phyloP scores from a whole-genome alignment of 37 sponge, comb jelly and placozoan species.

The Mnemiopsis leidyi region DNA sequence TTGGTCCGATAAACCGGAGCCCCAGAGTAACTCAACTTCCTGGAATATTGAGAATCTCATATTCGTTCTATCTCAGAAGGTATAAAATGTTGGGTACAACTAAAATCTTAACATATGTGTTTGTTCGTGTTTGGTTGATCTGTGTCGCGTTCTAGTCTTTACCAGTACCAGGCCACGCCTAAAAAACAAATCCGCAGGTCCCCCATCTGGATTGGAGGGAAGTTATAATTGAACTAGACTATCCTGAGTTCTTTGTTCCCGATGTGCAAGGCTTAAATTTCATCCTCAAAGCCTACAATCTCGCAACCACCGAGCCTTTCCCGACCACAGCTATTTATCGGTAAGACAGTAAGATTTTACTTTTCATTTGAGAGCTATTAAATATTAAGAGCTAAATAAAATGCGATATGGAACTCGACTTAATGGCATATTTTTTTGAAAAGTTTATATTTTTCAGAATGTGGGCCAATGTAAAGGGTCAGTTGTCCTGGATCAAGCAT shows the following conservation, averaged over 20 bases:
- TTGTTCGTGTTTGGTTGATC: not conserved
- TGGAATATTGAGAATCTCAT: conserved; percentile 87
- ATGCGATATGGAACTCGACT: too few relatives aligned
- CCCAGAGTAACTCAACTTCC: conserved; percentile 68
- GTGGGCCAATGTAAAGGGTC: conserved; percentile 66
- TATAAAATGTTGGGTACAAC: not conserved
- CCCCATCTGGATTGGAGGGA: conserved; percentile 87
- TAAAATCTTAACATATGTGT: not conserved
- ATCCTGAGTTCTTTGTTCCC: conserved; percentile 85
- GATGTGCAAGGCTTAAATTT: conserved; percentile 83
- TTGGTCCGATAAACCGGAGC: conserved; percentile 54
- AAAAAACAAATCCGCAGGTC: too few relatives aligned
- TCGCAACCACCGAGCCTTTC: conserved; percentile 66
- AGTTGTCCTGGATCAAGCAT: conserved; percentile 78
- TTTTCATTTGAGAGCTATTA: too few relatives aligned
- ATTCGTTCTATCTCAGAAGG: conserved; percentile 69
- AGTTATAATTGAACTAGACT: conserved; percentile 87
- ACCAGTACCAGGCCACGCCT: too few relatives aligned
- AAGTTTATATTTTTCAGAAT: conserved; percentile 22
- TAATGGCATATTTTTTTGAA: too few relatives aligned
- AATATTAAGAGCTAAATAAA: too few relatives aligned
- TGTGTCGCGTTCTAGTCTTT: too few relatives aligned
- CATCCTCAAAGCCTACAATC: conserved; percentile 78
- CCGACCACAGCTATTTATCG: conserved; percentile 56
- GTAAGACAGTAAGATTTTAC: not conserved